Base-by-base conservation (phyloP, 2,113 vertebrate genomes). In the Catagonus wagneri region DNA sequence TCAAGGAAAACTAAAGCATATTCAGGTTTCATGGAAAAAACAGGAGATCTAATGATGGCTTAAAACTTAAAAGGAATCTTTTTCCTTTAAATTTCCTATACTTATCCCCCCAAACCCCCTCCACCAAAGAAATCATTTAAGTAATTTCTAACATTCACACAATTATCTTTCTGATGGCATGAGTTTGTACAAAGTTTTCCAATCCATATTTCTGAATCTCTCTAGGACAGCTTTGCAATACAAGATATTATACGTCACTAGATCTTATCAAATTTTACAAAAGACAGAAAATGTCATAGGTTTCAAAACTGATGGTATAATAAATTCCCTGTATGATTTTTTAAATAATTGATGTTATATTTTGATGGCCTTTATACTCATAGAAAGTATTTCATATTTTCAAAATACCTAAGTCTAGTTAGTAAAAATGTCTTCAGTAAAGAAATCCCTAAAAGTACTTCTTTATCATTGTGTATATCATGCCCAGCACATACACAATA, bases 401-500 rank as follows among this genome's bases (percentile, higher is more conserved):
- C 81, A 58, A 89, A 96, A 89, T 90, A 80, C 44, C 93, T 97
- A 89, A 44, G 94, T 96, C 90, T 94, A 96, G 94, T 93, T 93
- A 89, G 94, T 94, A 98, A 97, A 97, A 10, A 23, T 65, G 29
- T 88, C n/a, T 83, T 96, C 85, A 85, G 83, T 63, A 92, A 81
- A 65, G 88, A 81, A 88, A 95, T 17, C 3, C 61, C 44, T 60
- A 44, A 27, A 83, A 44, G 63, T 0, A 1, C 72, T 92, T 94
- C 23, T 1, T 81, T 54, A 12, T 88, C 88, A 80, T 95, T 54
- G 19, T 85, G 89, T 90, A 94, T 96, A 95, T 8, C 93, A 95
- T 95, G 89, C 91, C 95, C 92, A 71, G 81, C 23, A 52, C 2
- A 80, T 93, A 97, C 54, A 96, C 98, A 97, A 98, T 89, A 98